Percentiles rank a stretch among this genome's conserved stretches.
These are phyloP conservation scores for Nomada goodeniana DNA, from an alignment of 2,888 invertebrate species.

Conservation along the genomic window DNA sequence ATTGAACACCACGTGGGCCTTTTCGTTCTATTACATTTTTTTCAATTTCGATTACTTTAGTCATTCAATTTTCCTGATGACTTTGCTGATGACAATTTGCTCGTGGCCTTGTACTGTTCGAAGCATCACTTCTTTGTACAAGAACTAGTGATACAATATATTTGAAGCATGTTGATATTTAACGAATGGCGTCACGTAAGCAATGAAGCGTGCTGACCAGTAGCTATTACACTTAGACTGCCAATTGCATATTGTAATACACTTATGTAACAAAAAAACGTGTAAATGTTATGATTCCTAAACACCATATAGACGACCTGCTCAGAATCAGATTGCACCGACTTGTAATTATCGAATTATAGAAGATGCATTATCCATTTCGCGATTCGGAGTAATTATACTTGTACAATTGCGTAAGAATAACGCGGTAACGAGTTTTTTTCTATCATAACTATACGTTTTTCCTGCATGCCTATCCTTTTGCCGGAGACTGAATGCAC, in stretches of 20 bases:
- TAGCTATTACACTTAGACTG: no score
- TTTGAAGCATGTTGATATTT: no score
- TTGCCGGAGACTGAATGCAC: neutral
- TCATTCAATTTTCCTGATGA: no score
- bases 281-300: neutral
- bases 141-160: no score
- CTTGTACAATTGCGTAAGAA: slow-evolving; percentile 2
- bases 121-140: no score
- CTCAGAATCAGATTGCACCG: neutral
- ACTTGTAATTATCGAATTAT: neutral
- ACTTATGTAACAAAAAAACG: neutral
- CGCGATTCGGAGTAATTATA: slow-evolving; percentile 24
- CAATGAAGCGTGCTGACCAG: neutral
- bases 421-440: neutral
- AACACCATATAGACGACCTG: neutral
- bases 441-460: neutral
- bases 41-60: no score
- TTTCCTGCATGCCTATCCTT: neutral
- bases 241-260: neutral
- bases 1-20: no score
- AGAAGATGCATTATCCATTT: slow-evolving; percentile 1
- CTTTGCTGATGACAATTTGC: no score
- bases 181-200: neutral
- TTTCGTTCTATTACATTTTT: no score
- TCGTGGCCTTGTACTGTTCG: no score